Percentiles rank a stretch among this genome's conserved stretches.
These are phyloP conservation scores for Pseudachorutes palmiensis DNA, from an alignment of 1,140 invertebrate species.

Conservation along the genomic window DNA sequence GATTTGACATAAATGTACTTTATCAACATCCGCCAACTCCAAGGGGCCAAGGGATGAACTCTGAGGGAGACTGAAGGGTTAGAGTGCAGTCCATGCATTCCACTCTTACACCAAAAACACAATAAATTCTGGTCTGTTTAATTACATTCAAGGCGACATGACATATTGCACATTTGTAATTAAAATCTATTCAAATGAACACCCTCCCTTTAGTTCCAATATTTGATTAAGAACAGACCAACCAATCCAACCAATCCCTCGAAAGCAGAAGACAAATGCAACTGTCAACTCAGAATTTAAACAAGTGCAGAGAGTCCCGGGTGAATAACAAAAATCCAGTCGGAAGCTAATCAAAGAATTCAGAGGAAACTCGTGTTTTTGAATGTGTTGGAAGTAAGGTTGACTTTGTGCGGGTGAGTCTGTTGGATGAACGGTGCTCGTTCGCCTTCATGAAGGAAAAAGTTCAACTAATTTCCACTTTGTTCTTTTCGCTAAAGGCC, in stretches of 20 bases:
- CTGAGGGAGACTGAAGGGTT: neutral
- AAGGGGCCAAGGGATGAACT: too few species aligned
- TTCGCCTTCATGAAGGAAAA: too few species aligned
- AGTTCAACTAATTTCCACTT: constrained; percentile 9
- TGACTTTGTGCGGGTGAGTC: too few species aligned
- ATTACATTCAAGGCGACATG: neutral
- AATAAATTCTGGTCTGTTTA: neutral
- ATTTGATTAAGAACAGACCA: neutral
- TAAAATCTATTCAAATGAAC: neutral
- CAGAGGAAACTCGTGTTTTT: too few species aligned
- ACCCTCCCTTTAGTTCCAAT: neutral
- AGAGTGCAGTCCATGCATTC: neutral
- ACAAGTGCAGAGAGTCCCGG: too few species aligned
- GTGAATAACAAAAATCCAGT: too few species aligned
- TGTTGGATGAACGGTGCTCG: too few species aligned
- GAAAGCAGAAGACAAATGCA: too few species aligned
- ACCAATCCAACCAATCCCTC: too few species aligned
- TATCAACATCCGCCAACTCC: neutral
- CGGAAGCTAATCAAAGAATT: too few species aligned
- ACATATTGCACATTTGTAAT: neutral
- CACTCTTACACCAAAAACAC: neutral
- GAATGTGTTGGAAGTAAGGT: too few species aligned
- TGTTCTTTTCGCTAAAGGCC: neutral
- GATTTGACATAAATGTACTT: neutral
- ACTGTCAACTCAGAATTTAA: too few species aligned